Base-by-base conservation (phyloP, 2,888 invertebrate genomes). In the Trimorus sp. region DNA sequence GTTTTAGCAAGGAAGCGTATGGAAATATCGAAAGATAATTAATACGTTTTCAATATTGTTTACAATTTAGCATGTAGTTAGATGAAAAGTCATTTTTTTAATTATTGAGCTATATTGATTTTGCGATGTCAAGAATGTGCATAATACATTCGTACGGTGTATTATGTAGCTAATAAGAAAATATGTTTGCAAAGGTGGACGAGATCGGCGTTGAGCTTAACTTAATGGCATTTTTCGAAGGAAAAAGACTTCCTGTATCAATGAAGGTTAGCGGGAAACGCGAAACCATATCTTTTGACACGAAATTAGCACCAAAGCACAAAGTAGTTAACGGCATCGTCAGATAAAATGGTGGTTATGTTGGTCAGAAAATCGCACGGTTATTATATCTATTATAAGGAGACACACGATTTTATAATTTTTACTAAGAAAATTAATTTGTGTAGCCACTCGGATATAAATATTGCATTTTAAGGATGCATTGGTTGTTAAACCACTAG, bases 321-420 rank as follows among this genome's bases (percentile, higher is more conserved):
- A 86, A 87, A 88, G 86, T 84, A 83, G 85, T 84, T 86, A 88
- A 88, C 87, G 86, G 87, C 82, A 51, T 65, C 73, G 65, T 73
- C 36, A 54, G 59, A 80, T 65, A 63, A 77, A 80, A 63, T 37
- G 37, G 79, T 45, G 83, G 83, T 83, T 54, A 68, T 53, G 40
- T 80, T 74, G 78, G 77, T 37, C 73, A 83, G 65, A 69, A 59
- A 79, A 83, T 75, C 40, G 76, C 62, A 48, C 15, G 38, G 65
- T 38, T 51, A 71, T 75, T 59, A 68, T 7, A n/a, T 69, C 16
- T 49, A 70, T 70, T 62, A 74, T 54, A 71, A 42, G 45, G 59
- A 37, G 65, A 59, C 49, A 59, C 45, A 51, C 14, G 40, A 63
- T 65, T 51, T 56, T 48, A 26, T 4, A 26, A 26, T 26, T 26